phyloP scores from a whole-genome alignment of 2,797 vertebrate species.

The Pseudocheirus occidentalis region DNA sequence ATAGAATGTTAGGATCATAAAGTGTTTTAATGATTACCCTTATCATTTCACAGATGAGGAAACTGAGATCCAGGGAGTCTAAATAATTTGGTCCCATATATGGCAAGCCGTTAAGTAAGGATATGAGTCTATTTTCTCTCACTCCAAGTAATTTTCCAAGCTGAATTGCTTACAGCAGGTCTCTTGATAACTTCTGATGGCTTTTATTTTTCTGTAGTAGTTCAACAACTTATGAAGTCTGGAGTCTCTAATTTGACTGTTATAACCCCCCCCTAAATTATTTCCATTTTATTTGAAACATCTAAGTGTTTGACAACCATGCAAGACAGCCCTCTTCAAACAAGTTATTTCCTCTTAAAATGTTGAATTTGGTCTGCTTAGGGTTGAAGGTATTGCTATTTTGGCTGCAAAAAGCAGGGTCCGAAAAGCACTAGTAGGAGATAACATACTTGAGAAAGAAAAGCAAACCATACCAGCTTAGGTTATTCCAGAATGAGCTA shows the following conservation, averaged over 20 bases:
- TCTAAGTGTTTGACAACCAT: background rate
- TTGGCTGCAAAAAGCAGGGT: background rate
- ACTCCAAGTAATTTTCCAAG: no score
- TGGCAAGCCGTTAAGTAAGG: background rate
- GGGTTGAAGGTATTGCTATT: slow-evolving; percentile 2
- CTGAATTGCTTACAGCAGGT: no score
- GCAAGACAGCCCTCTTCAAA: background rate
- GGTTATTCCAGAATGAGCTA: slow-evolving; percentile 1
- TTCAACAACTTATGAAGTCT: no score
- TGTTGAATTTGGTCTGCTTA: background rate
- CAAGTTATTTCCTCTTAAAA: background rate
- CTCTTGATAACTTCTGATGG: no score
- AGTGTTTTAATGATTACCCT: no score
- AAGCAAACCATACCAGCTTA: background rate
- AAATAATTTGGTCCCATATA: no score
- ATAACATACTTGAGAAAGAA: background rate
- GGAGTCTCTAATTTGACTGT: background rate
- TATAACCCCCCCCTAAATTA: background rate
- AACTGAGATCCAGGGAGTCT: no score
- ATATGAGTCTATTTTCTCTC: no score
- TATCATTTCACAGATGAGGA: no score
- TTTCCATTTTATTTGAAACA: background rate
- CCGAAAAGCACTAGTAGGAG: background rate
- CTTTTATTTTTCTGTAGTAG: no score
- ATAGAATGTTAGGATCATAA: no score